phyloP scores from a whole-genome alignment of 2,113 vertebrate species.

The Thinocorus orbignyianus region DNA sequence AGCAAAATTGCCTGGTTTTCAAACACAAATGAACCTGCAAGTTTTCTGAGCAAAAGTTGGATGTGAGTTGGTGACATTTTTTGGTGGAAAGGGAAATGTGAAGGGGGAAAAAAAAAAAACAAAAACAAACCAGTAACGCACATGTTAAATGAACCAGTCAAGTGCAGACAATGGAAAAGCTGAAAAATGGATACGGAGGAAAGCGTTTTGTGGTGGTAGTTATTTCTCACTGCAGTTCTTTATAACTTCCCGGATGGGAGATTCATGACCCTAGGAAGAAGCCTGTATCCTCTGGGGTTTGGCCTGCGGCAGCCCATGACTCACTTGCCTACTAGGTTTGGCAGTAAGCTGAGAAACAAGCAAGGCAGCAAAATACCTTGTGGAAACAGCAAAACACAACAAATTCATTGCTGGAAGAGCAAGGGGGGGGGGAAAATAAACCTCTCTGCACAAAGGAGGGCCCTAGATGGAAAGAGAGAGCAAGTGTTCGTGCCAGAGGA shows the following conservation, averaged over 20 bases:
- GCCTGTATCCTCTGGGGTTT: background rate
- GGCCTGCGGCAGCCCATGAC: constrained; percentile 41
- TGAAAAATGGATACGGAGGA: constrained; percentile 33
- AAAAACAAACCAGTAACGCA: background rate
- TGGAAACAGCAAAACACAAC: background rate
- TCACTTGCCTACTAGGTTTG: background rate
- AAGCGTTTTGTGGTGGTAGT: constrained; percentile 15
- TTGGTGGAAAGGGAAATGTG: background rate
- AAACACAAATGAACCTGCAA: background rate
- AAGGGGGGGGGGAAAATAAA: background rate
- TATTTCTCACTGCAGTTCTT: constrained; percentile 38
- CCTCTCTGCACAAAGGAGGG: background rate
- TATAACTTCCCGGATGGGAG: constrained; percentile 24
- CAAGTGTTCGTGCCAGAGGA: background rate
- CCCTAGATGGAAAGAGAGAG: background rate
- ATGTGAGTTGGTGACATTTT: constrained; percentile 28
- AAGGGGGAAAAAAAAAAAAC: background rate
- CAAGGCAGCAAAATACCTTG: background rate
- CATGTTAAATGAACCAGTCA: constrained; percentile 63
- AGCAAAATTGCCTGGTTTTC: background rate
- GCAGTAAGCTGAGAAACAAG: background rate
- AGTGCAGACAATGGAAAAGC: constrained; percentile 53
- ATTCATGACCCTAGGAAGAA: constrained; percentile 44
- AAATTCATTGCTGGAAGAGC: background rate
- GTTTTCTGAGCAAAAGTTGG: background rate